A percentile compares a stretch with the other conserved stretches of the same genome.
Evolutionary conservation across 2,797 vertebrate genomes (phyloP).

Genomic region (Pogoniulus pusillus): DNA sequence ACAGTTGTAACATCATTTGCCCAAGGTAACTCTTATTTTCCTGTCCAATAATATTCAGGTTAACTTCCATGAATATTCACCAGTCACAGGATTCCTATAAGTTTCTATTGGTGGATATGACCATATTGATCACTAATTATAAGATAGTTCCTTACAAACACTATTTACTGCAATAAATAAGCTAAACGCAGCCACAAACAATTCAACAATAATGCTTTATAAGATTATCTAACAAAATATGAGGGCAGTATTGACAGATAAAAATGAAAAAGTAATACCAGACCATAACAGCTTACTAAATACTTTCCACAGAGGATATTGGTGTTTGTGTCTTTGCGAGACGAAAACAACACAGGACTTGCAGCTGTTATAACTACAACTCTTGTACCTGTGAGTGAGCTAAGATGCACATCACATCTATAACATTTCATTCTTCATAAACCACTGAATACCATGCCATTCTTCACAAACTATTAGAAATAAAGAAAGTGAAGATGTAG

Average conservation of each 20-base stretch:
- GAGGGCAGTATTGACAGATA: not conserved
- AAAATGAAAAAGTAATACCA: too few species aligned
- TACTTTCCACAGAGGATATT: not conserved
- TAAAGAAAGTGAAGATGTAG: not conserved
- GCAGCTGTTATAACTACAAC: not conserved
- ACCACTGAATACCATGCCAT: not conserved
- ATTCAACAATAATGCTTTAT: not conserved
- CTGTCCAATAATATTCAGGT: not conserved
- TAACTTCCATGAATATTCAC: not conserved
- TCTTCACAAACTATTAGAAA: not conserved
- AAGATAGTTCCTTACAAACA: not conserved
- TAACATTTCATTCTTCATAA: not conserved
- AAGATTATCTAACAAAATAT: not conserved
- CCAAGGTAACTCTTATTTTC: not conserved
- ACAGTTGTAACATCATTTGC: not conserved
- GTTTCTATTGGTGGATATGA: not conserved
- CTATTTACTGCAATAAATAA: not conserved
- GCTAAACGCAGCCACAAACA: not conserved
- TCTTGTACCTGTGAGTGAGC: accelerated
- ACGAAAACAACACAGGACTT: not conserved
- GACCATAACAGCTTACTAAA: not conserved
- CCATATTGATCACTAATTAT: not conserved
- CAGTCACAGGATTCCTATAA: not conserved
- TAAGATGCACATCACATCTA: accelerated
- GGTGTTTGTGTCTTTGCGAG: not conserved